These are phyloP conservation scores for Lasioglossum morio DNA, from an alignment of 2,888 invertebrate species.

Conservation along the genomic window DNA sequence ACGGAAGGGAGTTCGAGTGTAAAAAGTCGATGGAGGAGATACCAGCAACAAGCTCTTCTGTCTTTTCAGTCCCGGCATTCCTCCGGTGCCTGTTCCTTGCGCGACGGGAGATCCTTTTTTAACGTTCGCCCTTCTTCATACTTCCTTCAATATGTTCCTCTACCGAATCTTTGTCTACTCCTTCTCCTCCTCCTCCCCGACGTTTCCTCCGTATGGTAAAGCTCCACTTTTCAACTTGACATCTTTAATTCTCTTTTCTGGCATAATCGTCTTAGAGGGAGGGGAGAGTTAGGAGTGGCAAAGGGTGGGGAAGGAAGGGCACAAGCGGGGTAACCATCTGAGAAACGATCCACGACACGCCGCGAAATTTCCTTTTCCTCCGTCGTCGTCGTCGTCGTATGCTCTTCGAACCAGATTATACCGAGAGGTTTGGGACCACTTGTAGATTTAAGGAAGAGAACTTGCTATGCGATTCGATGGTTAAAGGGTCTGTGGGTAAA, in stretches of 20 bases:
- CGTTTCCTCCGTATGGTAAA: slow-evolving; percentile 61
- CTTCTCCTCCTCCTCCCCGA: background rate
- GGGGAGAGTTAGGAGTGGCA: background rate
- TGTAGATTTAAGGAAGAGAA: slow-evolving; percentile 10
- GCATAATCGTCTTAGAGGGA: slow-evolving; percentile 79
- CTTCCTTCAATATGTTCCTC: slow-evolving; percentile 76
- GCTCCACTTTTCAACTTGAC: slow-evolving; percentile 80
- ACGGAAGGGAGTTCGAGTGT: slow-evolving; percentile 31
- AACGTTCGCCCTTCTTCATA: slow-evolving; percentile 65
- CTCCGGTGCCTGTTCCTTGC: slow-evolving; percentile 36
- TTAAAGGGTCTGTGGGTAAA: slow-evolving; percentile 14
- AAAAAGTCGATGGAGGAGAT: slow-evolving; percentile 46
- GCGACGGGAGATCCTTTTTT: slow-evolving; percentile 56
- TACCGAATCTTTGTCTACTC: slow-evolving; percentile 41
- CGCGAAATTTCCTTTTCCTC: slow-evolving; percentile 24
- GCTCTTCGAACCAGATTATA: slow-evolving; percentile 2
- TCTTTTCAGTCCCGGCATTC: slow-evolving; percentile 67
- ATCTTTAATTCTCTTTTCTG: slow-evolving; percentile 78
- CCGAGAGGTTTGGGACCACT: slow-evolving; percentile 15
- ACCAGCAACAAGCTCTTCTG: slow-evolving; percentile 67
- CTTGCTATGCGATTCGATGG: slow-evolving; percentile 12
- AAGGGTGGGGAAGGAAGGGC: background rate
- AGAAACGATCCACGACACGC: slow-evolving; percentile 47
- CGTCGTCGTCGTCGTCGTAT: background rate
- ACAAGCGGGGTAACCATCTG: slow-evolving; percentile 40